A percentile compares a stretch with the other conserved stretches of the same genome.
These are phyloP conservation scores for Stenoptilia bipunctidactyla DNA, from an alignment of 2,888 invertebrate species.

Conservation along the genomic window DNA sequence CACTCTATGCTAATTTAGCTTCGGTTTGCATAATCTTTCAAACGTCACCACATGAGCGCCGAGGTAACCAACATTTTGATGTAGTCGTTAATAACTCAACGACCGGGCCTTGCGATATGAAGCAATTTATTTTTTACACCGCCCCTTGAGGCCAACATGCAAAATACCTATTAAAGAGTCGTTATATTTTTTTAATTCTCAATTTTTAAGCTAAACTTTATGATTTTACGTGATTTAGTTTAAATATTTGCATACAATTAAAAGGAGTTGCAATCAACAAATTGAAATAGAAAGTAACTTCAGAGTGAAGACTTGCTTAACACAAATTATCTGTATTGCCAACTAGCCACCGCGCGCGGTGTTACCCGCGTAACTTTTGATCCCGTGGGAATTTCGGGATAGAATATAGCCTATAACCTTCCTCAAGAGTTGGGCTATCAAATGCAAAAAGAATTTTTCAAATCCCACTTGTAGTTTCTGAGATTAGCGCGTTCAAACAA, in stretches of 20 bases:
- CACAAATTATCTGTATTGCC: too few relatives aligned
- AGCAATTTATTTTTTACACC: slow-evolving; percentile 38
- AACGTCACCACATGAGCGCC: neutral
- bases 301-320: too few relatives aligned
- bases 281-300: neutral
- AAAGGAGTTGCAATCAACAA: neutral
- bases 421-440: too few relatives aligned
- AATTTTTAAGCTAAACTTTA: slow-evolving; percentile 21
- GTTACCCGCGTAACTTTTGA: too few relatives aligned
- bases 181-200: slow-evolving; percentile 41
- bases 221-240: slow-evolving; percentile 3
- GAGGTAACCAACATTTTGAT: slow-evolving; percentile 14
- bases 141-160: slow-evolving; percentile 32
- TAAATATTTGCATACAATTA: slow-evolving; percentile 3
- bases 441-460: too few relatives aligned
- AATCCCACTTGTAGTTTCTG: too few relatives aligned
- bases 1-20: neutral
- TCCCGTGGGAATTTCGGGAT: too few relatives aligned
- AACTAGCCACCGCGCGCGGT: too few relatives aligned
- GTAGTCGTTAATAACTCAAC: slow-evolving; percentile 35
- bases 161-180: slow-evolving; percentile 43
- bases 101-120: slow-evolving; percentile 30
- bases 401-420: too few relatives aligned
- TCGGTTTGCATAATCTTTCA: slow-evolving; percentile 4
- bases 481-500: too few relatives aligned